These are phyloP conservation scores for Manis javanica DNA, from an alignment of 2,797 vertebrate species.

Conservation along the genomic window DNA sequence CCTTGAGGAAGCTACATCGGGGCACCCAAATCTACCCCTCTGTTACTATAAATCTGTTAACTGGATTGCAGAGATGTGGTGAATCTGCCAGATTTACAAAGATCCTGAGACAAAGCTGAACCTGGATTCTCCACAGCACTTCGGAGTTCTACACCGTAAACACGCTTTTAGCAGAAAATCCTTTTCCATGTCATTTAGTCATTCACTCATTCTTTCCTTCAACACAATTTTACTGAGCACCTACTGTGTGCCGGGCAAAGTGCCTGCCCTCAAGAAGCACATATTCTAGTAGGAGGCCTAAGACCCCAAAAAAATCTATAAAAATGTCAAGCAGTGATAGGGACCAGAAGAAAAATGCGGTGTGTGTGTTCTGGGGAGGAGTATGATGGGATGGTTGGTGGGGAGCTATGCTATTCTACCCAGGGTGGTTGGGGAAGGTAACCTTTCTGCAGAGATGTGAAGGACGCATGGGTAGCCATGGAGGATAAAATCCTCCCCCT, in stretches of 20 bases:
- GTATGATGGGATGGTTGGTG: neutral
- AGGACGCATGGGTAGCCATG: neutral
- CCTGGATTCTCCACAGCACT: neutral
- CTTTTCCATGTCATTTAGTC: neutral
- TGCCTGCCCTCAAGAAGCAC: neutral
- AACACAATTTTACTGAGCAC: neutral
- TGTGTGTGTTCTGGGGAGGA: neutral
- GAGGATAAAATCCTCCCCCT: neutral
- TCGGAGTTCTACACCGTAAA: neutral
- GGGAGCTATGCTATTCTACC: neutral
- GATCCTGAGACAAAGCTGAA: neutral
- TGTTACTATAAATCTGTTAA: constrained; percentile 13
- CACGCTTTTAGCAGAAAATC: neutral
- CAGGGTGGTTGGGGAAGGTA: neutral
- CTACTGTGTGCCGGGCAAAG: neutral
- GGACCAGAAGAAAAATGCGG: neutral
- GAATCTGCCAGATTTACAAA: constrained; percentile 18
- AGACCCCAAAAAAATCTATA: neutral
- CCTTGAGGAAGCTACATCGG: constrained; percentile 17
- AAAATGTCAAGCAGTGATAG: neutral
- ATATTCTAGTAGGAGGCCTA: neutral
- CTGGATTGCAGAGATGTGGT: neutral
- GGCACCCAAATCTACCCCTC: neutral
- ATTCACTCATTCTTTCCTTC: neutral
- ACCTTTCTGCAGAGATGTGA: neutral